Evolutionary conservation across 2,797 vertebrate species (phyloP), one percentile per base, ranked within the genome.

Genomic region (Poecilia gillii): DNA sequence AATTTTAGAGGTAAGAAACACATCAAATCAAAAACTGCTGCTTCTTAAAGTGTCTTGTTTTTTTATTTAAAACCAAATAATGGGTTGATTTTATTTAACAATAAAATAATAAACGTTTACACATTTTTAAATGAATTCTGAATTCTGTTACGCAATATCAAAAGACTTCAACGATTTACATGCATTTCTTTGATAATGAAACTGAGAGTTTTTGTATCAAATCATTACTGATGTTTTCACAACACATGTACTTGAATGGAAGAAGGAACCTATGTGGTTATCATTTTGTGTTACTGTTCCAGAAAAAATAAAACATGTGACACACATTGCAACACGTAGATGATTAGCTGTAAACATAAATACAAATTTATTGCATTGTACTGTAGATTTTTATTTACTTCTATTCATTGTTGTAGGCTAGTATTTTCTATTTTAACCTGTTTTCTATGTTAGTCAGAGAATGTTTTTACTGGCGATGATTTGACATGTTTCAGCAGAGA

Each of bases 401-500:
- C 3, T 23, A 23, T 53, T 5, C 49, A 55, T 55, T 13, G 36
- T 9, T 41, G 41, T 25, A n/a, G 25, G 6, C 55, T 14, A 39
- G 33, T 16, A 16, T 41, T 41, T 12, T 25, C 13, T 41, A n/a
- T 71, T 72, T 46, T 28, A 46, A 46, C 12, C 1, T 45, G 16
- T 72, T 45, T 45, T 72, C 13, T 13, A 7, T 16, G 43, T 41
- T 68, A 18, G 41, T 16, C 28, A n/a, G 43, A 46, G 6, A n/a
- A 45, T n/a, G 3, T 28, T 46, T 72, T 46, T 46, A 18, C 43
- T 45, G 12, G n/a, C 57, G 6, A 46, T 39, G 41, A 23, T 84
- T 85, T 87, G 53, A 77, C 75, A 45, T 14, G 41, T 81, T 41
- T 75, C 28, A 72, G 57, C 74, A 83, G 36, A 82, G 78, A 81